Evolutionary conservation across 1,140 invertebrate species (phyloP).

Genomic region (Thaumetopoea pityocampa): DNA sequence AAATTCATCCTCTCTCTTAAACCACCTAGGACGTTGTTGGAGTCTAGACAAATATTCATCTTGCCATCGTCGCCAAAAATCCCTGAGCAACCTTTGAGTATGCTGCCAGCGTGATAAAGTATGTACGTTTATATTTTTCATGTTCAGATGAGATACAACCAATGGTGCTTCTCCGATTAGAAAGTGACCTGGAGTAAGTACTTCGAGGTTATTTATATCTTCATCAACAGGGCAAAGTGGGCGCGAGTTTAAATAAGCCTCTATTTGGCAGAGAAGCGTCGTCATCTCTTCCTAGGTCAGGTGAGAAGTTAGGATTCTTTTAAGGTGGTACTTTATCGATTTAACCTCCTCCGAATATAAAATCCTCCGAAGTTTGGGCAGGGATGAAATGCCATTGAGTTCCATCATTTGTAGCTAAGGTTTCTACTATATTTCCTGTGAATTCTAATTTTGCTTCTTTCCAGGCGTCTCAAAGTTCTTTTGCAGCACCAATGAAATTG

Average conservation of each 20-base stretch:
- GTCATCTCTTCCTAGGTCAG: conserved; percentile 34
- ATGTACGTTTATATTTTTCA: neutral
- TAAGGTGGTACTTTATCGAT: conserved; percentile 17
- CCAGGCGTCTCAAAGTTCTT: conserved; percentile 18
- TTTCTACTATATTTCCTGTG: conserved; percentile 4
- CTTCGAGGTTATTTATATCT: conserved; percentile 18
- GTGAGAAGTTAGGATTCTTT: conserved; percentile 18
- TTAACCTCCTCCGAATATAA: neutral
- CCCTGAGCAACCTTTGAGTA: neutral
- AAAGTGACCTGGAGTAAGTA: conserved; percentile 29
- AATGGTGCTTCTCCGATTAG: conserved; percentile 23
- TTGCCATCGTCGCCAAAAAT: neutral
- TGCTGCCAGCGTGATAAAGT: neutral
- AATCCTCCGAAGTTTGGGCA: conserved; percentile 41
- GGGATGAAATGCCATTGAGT: conserved; percentile 61
- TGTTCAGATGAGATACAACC: conserved; percentile 2
- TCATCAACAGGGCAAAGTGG: conserved; percentile 21
- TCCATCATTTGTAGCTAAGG: conserved; percentile 18
- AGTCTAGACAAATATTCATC: neutral
- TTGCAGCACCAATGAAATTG: conserved; percentile 43
- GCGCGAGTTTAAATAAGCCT: conserved; percentile 28
- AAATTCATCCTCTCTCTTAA: neutral
- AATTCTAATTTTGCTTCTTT: conserved; percentile 19
- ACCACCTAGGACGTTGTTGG: neutral
- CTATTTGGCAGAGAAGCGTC: conserved; percentile 30